Evolutionary conservation across 2,888 invertebrate genomes (phyloP), one percentile per base, ranked within the genome.

Genomic region (Diadegma fenestrale): DNA sequence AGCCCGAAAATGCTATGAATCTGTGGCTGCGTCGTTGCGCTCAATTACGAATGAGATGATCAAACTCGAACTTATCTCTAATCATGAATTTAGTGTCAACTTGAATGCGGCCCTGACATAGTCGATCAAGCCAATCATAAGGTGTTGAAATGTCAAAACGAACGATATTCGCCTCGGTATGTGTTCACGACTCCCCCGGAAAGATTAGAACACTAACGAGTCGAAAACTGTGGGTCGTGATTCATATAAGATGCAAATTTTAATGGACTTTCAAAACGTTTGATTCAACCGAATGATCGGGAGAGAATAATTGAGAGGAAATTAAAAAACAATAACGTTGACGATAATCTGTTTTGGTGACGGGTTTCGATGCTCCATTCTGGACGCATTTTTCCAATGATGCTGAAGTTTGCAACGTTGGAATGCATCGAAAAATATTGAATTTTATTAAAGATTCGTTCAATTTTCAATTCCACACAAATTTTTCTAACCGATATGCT

Each of bases 11-110:
- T 26, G 12, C 6, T 37, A 37, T 37, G 37, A 37, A 37, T 37
- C 37, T 6, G 37, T 37, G 37, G 37, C 6, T 73, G 66, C 80
- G 86, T 87, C 86, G 84, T 89, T 87, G 87, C 86, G 86, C 82
- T 85, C 87, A 89, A 89, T 89, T 89, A 89, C 82, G 85, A 88
- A 87, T 87, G 88, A 89, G 84, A 84, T 80, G 19, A 43, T 76
- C 81, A 81, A 73, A 68, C 45, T 73, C 73, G 73, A 75, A 85
- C 77, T 73, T 81, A 78, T 85, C 73, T 73, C 45, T 64, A 63
- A 77, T 73, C 73, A 51, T 78, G 73, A 63, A 85, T 48, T 54
- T 63, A 63, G 63, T 51, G 61, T 30, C 43, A 54, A 77, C 54
- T 54, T 72, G 54, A 51, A 64, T 66, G 63, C 64, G 71, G 82